Evolutionary conservation across 2,888 invertebrate genomes (phyloP).

Genomic region (Drosophila atroscutellata): DNA sequence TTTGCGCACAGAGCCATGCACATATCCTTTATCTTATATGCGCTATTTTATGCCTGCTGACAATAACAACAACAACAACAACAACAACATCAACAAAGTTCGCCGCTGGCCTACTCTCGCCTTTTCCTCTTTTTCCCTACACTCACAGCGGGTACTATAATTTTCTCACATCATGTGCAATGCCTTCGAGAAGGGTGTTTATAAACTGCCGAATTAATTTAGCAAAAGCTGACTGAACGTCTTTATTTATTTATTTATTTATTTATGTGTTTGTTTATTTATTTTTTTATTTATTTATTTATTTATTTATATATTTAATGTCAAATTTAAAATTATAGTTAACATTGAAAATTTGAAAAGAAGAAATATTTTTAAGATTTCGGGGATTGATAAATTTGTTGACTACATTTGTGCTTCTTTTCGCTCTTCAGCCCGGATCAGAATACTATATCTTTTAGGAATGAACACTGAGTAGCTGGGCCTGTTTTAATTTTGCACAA

Average conservation of each 20-base stretch:
- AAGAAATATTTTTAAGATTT: not conserved
- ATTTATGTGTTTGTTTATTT: too few relatives aligned
- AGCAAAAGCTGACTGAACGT: not conserved
- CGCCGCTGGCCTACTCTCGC: conserved; percentile 47
- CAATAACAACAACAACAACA: conserved; percentile 49
- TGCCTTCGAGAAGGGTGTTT: not conserved
- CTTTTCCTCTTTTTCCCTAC: not conserved
- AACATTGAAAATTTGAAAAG: not conserved
- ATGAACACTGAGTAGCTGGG: not conserved
- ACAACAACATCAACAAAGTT: conserved; percentile 39
- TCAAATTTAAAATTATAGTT: too few relatives aligned
- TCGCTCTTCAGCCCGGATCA: too few relatives aligned
- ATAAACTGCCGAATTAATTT: not conserved
- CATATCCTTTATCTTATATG: conserved; percentile 77
- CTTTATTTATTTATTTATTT: not conserved
- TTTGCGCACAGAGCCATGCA: conserved; percentile 53
- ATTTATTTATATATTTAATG: not conserved
- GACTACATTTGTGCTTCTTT: not conserved
- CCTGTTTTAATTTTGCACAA: not conserved
- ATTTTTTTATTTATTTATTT: too few relatives aligned
- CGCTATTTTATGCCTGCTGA: conserved; percentile 75
- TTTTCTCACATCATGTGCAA: not conserved
- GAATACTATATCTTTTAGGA: not conserved
- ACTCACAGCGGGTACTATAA: not conserved
- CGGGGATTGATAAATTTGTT: not conserved